Conservation (phyloP, 1,140 invertebrate species). For the Phymorhynchus buccinoides region DNA sequence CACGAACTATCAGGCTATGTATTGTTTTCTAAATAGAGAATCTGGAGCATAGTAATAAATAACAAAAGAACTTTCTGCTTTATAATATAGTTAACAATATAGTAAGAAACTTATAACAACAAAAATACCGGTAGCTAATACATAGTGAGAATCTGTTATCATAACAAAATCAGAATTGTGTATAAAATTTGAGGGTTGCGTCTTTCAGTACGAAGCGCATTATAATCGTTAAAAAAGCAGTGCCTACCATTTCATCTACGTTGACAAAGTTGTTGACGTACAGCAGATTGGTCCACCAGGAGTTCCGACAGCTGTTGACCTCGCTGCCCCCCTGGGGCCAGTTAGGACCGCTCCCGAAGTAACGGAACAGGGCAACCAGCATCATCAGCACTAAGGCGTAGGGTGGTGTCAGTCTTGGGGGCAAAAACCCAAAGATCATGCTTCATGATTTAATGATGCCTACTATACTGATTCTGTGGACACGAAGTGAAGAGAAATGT, state of each 20-base stretch:
- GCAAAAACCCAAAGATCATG: constrained; percentile 10
- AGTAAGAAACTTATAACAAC: too few relatives aligned
- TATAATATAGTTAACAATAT: too few relatives aligned
- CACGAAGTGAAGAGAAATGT: constrained; percentile 10
- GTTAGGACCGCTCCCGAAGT: constrained; percentile 64
- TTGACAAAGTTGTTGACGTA: constrained; percentile 88
- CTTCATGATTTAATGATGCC: neutral
- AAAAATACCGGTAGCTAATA: too few relatives aligned
- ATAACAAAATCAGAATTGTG: too few relatives aligned
- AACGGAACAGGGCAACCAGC: constrained; percentile 60
- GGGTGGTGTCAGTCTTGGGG: constrained; percentile 60
- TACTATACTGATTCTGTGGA: neutral
- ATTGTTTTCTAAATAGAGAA: too few relatives aligned
- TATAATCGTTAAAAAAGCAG: too few relatives aligned
- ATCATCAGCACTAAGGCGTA: constrained; percentile 62
- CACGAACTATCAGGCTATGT: too few relatives aligned
- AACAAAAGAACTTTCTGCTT: too few relatives aligned
- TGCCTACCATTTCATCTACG: constrained; percentile 73
- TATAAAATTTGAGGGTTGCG: too few relatives aligned
- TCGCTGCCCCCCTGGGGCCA: constrained; percentile 53
- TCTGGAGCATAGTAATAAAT: too few relatives aligned
- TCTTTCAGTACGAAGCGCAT: too few relatives aligned
- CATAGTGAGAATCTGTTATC: too few relatives aligned
- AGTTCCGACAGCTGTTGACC: constrained; percentile 75
- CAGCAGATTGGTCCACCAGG: constrained; percentile 88